Evolutionary conservation across 2,113 vertebrate species (phyloP).

Genomic region (Campylomormyrus tamandua): DNA sequence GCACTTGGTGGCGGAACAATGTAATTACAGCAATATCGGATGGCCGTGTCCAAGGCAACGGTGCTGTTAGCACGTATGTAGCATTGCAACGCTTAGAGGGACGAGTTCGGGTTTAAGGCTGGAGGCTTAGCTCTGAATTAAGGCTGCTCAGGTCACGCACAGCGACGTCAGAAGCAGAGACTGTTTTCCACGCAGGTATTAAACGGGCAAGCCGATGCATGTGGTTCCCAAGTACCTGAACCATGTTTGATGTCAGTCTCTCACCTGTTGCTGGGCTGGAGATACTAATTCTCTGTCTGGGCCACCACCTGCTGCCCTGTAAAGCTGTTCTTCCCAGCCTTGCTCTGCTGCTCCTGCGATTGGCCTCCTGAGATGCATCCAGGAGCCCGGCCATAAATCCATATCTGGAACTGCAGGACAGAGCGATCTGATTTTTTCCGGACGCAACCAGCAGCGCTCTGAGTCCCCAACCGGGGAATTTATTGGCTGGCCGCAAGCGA

Average conservation of each 20-base stretch:
- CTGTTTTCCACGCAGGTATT: neutral
- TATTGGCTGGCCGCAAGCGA: neutral
- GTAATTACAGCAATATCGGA: neutral
- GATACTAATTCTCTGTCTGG: slow-evolving; percentile 37
- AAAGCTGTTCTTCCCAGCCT: slow-evolving; percentile 46
- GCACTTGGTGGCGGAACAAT: neutral
- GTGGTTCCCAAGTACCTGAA: neutral
- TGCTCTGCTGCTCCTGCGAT: slow-evolving; percentile 26
- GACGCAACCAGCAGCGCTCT: neutral
- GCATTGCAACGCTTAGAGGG: neutral
- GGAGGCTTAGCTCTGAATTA: neutral
- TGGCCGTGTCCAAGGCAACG: neutral
- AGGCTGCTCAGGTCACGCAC: neutral
- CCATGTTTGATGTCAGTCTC: neutral
- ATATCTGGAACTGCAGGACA: neutral
- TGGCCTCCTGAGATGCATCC: slow-evolving; percentile 38
- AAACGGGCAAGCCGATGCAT: neutral
- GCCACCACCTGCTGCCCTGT: slow-evolving; percentile 40
- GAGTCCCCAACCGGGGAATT: neutral
- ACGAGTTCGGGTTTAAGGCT: neutral
- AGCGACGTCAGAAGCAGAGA: neutral
- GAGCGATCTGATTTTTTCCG: neutral
- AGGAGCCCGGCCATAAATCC: neutral
- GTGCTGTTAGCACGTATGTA: too few relatives aligned
- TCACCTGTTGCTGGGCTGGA: slow-evolving; percentile 58